Percentiles rank a stretch among this genome's conserved stretches.
Evolutionary conservation across 2,113 vertebrate species (phyloP).

Genomic region (Ophthalmolycus amberensis): DNA sequence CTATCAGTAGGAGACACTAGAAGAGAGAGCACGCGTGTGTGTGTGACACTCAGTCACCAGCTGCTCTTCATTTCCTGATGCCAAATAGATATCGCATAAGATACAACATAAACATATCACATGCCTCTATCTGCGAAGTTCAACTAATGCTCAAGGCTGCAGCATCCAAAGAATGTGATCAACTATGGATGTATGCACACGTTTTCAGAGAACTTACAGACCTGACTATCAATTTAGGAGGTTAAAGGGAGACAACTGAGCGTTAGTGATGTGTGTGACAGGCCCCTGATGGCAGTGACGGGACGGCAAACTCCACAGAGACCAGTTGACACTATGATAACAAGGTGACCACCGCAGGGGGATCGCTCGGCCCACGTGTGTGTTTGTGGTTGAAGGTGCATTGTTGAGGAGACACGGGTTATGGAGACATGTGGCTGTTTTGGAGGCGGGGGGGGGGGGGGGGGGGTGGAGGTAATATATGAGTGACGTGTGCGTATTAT

Average conservation of each 20-base stretch:
- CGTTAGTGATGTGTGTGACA: conserved; percentile 42
- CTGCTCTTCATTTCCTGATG: conserved; percentile 79
- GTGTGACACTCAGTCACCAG: conserved; percentile 66
- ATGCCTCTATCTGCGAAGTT: conserved; percentile 42
- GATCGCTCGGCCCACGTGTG: conserved; percentile 41
- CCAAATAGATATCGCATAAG: conserved; percentile 71
- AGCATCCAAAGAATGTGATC: conserved; percentile 10
- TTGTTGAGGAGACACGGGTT: conserved; percentile 44
- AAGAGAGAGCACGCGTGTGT: conserved; percentile 28
- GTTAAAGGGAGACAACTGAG: conserved; percentile 31
- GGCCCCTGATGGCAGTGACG: conserved; percentile 56
- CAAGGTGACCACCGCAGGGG: conserved; percentile 65
- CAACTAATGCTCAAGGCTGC: conserved; percentile 44
- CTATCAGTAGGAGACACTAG: conserved; percentile 69
- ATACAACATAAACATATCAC: conserved; percentile 61
- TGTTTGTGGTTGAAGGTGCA: conserved; percentile 42
- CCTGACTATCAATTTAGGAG: neutral
- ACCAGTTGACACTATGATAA: conserved; percentile 70
- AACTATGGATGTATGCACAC: conserved; percentile 4
- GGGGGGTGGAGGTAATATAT: conserved; percentile 30
- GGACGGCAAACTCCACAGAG: conserved; percentile 53
- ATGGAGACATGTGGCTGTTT: conserved; percentile 47
- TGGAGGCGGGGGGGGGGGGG: neutral
- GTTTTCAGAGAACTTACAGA: neutral
- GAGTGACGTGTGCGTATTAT: conserved; percentile 45